Conservation (phyloP, 2,888 invertebrate species). For the Xestia rhomboidea region DNA sequence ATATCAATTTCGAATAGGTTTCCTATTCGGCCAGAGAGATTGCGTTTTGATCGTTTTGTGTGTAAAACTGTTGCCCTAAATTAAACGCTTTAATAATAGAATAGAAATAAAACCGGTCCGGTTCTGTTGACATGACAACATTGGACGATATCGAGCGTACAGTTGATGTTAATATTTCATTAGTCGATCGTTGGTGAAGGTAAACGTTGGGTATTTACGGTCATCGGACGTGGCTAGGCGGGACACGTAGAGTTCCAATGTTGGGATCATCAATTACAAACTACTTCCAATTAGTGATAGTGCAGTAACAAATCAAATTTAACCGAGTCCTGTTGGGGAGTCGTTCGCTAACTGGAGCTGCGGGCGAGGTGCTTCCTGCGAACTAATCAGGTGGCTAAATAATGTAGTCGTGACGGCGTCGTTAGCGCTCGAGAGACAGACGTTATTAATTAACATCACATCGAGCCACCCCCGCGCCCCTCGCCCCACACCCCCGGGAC, state of each 20-base stretch:
- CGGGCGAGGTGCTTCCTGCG: constrained; percentile 83
- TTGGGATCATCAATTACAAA: constrained; percentile 82
- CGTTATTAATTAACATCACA: constrained; percentile 90
- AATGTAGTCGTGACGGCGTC: constrained; percentile 89
- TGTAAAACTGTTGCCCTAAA: constrained; percentile 90
- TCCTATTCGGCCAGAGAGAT: constrained; percentile 88
- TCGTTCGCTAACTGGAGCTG: constrained; percentile 87
- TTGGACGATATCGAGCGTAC: constrained; percentile 72
- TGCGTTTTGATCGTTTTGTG: constrained; percentile 89
- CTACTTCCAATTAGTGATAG: constrained; percentile 87
- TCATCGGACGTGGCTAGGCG: constrained; percentile 61
- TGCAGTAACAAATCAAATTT: constrained; percentile 88
- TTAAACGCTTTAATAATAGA: constrained; percentile 90
- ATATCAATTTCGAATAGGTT: constrained; percentile 91
- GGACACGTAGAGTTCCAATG: constrained; percentile 75
- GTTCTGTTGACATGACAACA: constrained; percentile 81
- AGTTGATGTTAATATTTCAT: constrained; percentile 83
- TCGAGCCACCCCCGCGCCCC: constrained; percentile 71
- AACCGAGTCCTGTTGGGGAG: constrained; percentile 79
- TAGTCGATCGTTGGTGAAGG: constrained; percentile 77
- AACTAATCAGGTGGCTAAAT: constrained; percentile 90
- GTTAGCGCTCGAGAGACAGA: constrained; percentile 89
- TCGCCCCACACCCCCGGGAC: constrained; percentile 59
- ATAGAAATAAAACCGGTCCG: constrained; percentile 85
- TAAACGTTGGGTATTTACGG: constrained; percentile 72